Conservation (phyloP, 2,888 invertebrate genomes). For the Sarcophaga variegata region DNA sequence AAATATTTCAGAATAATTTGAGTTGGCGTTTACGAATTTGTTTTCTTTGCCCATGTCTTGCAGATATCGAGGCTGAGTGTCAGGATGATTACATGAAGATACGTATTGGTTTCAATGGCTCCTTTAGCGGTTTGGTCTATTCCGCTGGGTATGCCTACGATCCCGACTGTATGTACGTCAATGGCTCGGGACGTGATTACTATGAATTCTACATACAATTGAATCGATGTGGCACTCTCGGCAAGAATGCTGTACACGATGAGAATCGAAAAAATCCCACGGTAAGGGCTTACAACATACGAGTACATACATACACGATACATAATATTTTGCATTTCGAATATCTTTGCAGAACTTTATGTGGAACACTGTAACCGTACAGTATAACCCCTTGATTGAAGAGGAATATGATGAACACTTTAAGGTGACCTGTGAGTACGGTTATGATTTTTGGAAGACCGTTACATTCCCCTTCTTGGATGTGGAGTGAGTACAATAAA, state of each 20-base stretch:
- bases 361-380: slow-evolving; percentile 98
- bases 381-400: slow-evolving; percentile 95
- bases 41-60: slow-evolving; percentile 4
- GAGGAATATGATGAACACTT: slow-evolving; percentile 97
- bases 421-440: slow-evolving; percentile 97
- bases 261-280: slow-evolving; percentile 93
- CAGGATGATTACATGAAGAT: slow-evolving; percentile 98
- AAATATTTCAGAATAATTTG: too few relatives aligned
- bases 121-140: slow-evolving; percentile 93
- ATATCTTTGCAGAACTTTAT: slow-evolving; percentile 88
- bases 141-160: slow-evolving; percentile 97
- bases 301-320: too few relatives aligned
- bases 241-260: slow-evolving; percentile 93
- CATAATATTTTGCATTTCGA: neutral
- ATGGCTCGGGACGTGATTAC: slow-evolving; percentile 94
- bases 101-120: slow-evolving; percentile 94
- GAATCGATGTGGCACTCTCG: slow-evolving; percentile 95
- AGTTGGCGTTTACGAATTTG: neutral
- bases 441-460: slow-evolving; percentile 98
- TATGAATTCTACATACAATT: slow-evolving; percentile 97
- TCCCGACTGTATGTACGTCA: slow-evolving; percentile 96
- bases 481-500: slow-evolving; percentile 89
- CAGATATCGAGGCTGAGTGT: slow-evolving; percentile 97
- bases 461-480: slow-evolving; percentile 97
- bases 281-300: slow-evolving; percentile 83